phyloP scores from a whole-genome alignment of 2,113 vertebrate species.

The Pygathrix nemaeus region DNA sequence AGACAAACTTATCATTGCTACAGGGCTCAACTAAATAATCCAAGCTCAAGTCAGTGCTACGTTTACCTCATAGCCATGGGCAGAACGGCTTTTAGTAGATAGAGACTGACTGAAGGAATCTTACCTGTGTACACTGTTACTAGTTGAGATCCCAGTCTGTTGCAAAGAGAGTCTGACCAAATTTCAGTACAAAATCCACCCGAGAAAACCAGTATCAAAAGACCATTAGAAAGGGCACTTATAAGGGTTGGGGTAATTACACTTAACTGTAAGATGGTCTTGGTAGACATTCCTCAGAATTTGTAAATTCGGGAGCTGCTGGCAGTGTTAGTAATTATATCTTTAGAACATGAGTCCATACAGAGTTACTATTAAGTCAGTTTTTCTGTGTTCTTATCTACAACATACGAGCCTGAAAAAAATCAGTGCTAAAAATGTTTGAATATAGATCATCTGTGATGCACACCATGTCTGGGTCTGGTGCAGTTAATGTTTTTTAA shows the following conservation, averaged over 20 bases:
- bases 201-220: not conserved
- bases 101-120: not conserved
- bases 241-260: accelerated
- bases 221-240: not conserved
- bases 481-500: not conserved
- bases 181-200: not conserved
- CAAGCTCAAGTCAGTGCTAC: not conserved
- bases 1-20: not conserved
- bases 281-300: not conserved
- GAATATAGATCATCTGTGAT: not conserved
- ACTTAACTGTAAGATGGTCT: not conserved
- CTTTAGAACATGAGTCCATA: not conserved
- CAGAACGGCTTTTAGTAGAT: not conserved
- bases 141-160: not conserved
- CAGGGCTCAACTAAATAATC: not conserved
- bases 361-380: not conserved
- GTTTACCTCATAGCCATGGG: not conserved
- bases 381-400: not conserved
- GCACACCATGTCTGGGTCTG: not conserved
- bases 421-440: not conserved
- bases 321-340: not conserved
- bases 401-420: not conserved
- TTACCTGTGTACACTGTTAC: not conserved
- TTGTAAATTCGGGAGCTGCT: not conserved
- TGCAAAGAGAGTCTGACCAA: not conserved